Evolutionary conservation across 2,797 vertebrate genomes (phyloP).

Genomic region (Limosa lapponica): DNA sequence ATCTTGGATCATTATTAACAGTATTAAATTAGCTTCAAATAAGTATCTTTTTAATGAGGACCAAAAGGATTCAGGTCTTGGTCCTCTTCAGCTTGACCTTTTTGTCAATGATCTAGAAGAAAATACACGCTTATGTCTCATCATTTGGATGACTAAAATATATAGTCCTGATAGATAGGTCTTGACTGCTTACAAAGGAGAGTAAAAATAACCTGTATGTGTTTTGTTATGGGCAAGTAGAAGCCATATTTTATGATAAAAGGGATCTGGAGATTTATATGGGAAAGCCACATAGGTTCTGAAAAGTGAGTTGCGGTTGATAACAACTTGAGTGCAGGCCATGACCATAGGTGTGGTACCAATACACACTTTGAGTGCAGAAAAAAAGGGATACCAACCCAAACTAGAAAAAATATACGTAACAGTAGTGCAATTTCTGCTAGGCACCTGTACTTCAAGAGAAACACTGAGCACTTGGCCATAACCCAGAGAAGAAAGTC

Average conservation of each 20-base stretch:
- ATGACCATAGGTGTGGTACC: not conserved
- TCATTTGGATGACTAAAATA: too few species aligned
- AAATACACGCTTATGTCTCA: not conserved
- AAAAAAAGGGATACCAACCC: not conserved
- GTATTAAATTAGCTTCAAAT: not conserved
- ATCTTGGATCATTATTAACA: not conserved
- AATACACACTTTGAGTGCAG: not conserved
- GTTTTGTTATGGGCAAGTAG: not conserved
- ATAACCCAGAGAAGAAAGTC: constrained; percentile 14
- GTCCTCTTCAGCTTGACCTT: not conserved
- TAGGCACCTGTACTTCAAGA: not conserved
- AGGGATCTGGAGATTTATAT: not conserved
- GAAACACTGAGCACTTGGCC: not conserved
- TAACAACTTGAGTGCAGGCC: not conserved
- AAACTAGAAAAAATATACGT: not conserved
- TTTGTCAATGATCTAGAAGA: not conserved
- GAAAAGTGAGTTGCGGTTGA: not conserved
- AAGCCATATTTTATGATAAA: not conserved
- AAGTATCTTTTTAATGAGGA: not conserved
- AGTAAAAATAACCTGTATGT: not conserved
- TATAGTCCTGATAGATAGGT: not conserved
- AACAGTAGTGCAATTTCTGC: not conserved
- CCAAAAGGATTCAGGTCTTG: not conserved
- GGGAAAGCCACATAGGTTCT: not conserved
- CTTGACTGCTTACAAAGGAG: not conserved